phyloP scores from a whole-genome alignment of 2,113 vertebrate species.

The Nannobrachium achirus region DNA sequence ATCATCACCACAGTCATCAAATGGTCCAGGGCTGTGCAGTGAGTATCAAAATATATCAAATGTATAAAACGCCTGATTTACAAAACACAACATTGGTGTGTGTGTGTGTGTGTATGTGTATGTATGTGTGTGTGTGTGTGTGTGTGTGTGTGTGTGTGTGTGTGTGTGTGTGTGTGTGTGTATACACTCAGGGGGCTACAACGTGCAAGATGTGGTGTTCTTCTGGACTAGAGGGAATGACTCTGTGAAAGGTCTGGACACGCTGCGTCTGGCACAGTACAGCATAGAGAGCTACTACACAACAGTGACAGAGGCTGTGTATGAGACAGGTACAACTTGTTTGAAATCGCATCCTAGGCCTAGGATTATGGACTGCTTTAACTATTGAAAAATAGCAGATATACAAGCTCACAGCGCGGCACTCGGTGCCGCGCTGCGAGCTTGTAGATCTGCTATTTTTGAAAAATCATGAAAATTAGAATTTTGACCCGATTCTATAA shows the following conservation, averaged over 20 bases:
- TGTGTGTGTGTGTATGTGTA: constrained; percentile 3
- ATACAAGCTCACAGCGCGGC: too few species aligned
- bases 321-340: constrained; percentile 87
- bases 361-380: too few species aligned
- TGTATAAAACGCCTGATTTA: not conserved
- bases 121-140: constrained; percentile 6
- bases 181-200: constrained; percentile 86
- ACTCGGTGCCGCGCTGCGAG: too few species aligned
- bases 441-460: too few species aligned
- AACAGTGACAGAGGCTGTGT: constrained; percentile 86
- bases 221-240: constrained; percentile 93
- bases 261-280: constrained; percentile 86
- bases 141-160: not conserved
- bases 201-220: constrained; percentile 89
- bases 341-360: too few species aligned
- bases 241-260: constrained; percentile 87
- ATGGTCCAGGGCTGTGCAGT: constrained; percentile 13
- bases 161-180: constrained; percentile 25
- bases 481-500: too few species aligned
- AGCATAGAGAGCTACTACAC: constrained; percentile 90
- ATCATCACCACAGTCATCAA: not conserved
- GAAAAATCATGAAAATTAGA: too few species aligned
- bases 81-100: not conserved
- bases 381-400: too few species aligned
- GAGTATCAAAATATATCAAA: constrained; percentile 32